Evolutionary conservation across 2,113 vertebrate genomes (phyloP).

Genomic region (Gulo gulo): DNA sequence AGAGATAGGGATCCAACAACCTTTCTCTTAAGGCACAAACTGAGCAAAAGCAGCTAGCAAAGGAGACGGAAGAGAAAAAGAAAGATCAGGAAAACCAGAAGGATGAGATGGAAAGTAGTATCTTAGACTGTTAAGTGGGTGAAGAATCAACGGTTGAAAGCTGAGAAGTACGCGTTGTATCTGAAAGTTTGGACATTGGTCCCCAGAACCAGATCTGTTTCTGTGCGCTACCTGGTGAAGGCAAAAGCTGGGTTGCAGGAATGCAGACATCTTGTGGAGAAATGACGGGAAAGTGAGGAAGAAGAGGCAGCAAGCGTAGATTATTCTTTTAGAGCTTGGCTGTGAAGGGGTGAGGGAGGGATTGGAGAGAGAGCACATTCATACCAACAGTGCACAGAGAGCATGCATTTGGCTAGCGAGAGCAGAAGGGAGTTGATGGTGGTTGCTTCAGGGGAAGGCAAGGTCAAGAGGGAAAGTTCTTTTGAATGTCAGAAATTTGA

Average conservation of each 20-base stretch:
- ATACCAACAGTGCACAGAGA: not conserved
- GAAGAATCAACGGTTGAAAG: not conserved
- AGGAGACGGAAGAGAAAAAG: not conserved
- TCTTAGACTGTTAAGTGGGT: too few relatives aligned
- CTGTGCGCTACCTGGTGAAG: not conserved
- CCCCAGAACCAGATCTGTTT: not conserved
- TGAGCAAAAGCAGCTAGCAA: not conserved
- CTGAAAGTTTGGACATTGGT: not conserved
- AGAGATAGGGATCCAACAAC: not conserved
- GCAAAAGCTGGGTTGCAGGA: not conserved
- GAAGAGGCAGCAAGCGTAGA: not conserved
- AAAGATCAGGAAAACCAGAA: not conserved
- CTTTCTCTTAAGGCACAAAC: not conserved
- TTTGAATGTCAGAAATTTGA: conserved; percentile 65
- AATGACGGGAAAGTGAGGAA: not conserved
- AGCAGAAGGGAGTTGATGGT: not conserved
- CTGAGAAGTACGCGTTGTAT: not conserved
- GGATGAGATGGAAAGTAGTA: not conserved
- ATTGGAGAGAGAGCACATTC: not conserved
- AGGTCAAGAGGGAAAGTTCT: conserved; percentile 9
- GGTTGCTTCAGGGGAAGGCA: not conserved
- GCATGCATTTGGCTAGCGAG: not conserved
- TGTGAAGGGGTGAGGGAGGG: not conserved
- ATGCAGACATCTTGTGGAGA: not conserved
- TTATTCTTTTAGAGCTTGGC: not conserved